phyloP scores from a whole-genome alignment of 2,797 vertebrate species.

The Phrynocephalus vlangalii region DNA sequence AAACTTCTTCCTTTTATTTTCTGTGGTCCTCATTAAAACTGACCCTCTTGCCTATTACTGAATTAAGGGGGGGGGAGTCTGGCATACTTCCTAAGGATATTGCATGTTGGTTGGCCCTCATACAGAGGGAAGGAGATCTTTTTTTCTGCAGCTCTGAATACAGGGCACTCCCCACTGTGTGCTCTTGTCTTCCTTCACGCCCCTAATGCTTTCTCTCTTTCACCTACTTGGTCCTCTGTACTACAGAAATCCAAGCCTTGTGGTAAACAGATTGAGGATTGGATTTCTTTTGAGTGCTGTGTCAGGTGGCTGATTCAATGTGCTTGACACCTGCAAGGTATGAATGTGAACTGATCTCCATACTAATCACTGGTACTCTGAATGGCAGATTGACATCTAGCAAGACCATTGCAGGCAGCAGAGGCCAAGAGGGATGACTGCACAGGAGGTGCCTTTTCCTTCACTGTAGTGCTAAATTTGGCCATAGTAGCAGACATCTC shows the following conservation, averaged over 20 bases:
- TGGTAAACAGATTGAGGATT: not conserved
- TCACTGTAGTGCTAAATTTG: not conserved
- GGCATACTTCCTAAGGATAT: not conserved
- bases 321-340: slow-evolving; percentile 13
- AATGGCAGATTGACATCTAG: slow-evolving; percentile 11
- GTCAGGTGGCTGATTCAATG: not conserved
- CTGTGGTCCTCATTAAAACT: not conserved
- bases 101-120: not conserved
- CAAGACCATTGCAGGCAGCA: not conserved
- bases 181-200: no score
- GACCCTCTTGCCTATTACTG: not conserved
- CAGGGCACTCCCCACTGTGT: not conserved
- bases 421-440: not conserved
- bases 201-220: not conserved
- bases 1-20: not conserved
- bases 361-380: not conserved
- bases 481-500: not conserved
- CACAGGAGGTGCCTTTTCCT: not conserved
- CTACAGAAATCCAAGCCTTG: not conserved
- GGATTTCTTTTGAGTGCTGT: not conserved
- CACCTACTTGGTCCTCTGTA: not conserved
- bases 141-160: not conserved
- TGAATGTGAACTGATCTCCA: slow-evolving; percentile 9
- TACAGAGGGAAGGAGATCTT: not conserved
- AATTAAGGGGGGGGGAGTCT: not conserved